phyloP scores from a whole-genome alignment of 2,113 vertebrate species.

The Gasterosteus nipponicus region DNA sequence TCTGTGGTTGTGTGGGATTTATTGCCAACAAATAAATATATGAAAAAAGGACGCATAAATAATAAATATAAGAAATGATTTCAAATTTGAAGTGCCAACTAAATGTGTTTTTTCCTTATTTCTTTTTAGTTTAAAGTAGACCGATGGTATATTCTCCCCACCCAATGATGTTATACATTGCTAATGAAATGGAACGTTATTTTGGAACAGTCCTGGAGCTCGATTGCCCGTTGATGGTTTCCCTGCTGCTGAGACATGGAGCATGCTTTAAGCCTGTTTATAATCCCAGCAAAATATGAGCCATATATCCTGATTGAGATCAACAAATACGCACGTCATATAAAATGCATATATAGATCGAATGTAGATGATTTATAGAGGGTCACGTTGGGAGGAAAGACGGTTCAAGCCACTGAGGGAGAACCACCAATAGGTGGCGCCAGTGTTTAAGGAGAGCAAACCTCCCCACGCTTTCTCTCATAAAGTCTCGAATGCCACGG shows the following conservation, averaged over 20 bases:
- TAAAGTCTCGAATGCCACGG: not conserved
- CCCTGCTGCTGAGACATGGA: not conserved
- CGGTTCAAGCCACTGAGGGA: not conserved
- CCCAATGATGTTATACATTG: not conserved
- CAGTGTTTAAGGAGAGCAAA: conserved; percentile 28
- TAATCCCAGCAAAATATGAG: not conserved
- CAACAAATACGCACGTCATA: not conserved
- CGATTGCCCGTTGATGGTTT: not conserved
- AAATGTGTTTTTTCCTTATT: too few species aligned
- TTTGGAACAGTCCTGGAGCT: too few species aligned
- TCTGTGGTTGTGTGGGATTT: not conserved
- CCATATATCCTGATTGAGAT: not conserved
- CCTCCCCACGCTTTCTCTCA: not conserved
- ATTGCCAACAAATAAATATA: not conserved
- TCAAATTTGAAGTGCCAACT: not conserved
- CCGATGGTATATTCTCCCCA: not conserved
- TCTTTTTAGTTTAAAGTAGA: not conserved
- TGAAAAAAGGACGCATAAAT: not conserved
- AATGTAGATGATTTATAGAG: not conserved
- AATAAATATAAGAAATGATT: not conserved
- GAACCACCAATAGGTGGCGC: conserved; percentile 70
- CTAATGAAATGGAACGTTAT: too few species aligned
- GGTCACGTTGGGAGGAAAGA: not conserved
- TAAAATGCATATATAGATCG: not conserved
- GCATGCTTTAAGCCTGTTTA: not conserved